Evolutionary conservation across 2,113 vertebrate genomes (phyloP).

Genomic region (Fregata magnificens): DNA sequence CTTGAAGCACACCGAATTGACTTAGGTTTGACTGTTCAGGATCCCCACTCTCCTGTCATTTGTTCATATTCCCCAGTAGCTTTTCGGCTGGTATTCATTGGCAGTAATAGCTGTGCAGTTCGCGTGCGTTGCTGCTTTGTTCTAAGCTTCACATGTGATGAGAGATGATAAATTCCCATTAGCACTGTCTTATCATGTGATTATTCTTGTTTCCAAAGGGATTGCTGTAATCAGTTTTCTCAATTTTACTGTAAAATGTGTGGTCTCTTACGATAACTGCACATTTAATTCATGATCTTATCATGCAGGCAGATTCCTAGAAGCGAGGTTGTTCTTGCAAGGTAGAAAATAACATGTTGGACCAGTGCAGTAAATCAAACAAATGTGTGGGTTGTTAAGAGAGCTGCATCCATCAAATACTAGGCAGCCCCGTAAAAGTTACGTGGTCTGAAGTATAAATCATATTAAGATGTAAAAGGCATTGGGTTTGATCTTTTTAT

Average conservation of each 20-base stretch:
- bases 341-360: slow-evolving; percentile 4
- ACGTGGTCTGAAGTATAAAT: slow-evolving; percentile 38
- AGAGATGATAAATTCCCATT: slow-evolving; percentile 63
- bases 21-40: not conserved
- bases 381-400: slow-evolving; percentile 28
- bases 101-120: slow-evolving; percentile 33
- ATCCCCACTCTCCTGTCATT: not conserved
- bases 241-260: slow-evolving; percentile 74
- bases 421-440: slow-evolving; percentile 39
- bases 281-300: slow-evolving; percentile 41
- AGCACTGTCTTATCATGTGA: slow-evolving; percentile 56
- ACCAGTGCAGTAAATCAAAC: slow-evolving; percentile 43
- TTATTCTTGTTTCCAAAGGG: slow-evolving; percentile 54
- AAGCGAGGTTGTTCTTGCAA: slow-evolving; percentile 22
- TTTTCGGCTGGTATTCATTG: not conserved
- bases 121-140: not conserved
- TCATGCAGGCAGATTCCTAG: slow-evolving; percentile 28
- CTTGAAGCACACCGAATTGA: not conserved
- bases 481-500: slow-evolving; percentile 32
- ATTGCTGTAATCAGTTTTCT: slow-evolving; percentile 75
- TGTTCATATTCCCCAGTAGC: not conserved
- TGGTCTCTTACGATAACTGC: slow-evolving; percentile 52
- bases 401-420: slow-evolving; percentile 29
- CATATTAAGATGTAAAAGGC: slow-evolving; percentile 18
- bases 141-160: slow-evolving; percentile 43